Conservation (phyloP, 2,113 vertebrate genomes). For the Lates calcarifer region DNA sequence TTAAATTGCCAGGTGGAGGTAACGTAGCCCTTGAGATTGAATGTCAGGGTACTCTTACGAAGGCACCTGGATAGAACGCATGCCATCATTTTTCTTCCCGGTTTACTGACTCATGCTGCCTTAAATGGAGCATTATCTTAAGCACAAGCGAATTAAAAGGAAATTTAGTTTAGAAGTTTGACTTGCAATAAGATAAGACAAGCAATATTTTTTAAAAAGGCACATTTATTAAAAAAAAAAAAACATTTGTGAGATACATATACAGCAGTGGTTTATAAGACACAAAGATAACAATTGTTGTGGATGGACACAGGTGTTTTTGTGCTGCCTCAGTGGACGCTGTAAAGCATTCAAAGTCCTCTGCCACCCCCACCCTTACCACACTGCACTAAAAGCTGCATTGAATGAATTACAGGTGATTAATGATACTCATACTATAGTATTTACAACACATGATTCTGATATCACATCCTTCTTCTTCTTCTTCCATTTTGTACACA, state of each 20-base stretch:
- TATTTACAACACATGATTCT: slow-evolving; percentile 49
- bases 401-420: slow-evolving; percentile 23
- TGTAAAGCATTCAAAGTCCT: background rate
- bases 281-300: slow-evolving; percentile 8
- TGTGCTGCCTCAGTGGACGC: slow-evolving; percentile 10
- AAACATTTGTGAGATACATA: slow-evolving; percentile 27
- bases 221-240: slow-evolving; percentile 68
- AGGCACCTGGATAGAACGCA: slow-evolving; percentile 16
- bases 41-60: slow-evolving; percentile 61
- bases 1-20: slow-evolving; percentile 61
- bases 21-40: slow-evolving; percentile 47
- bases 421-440: background rate
- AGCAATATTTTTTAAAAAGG: slow-evolving; percentile 16
- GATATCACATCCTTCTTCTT: background rate
- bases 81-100: slow-evolving; percentile 1
- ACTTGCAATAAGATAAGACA: background rate
- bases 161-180: background rate
- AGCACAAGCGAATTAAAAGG: background rate
- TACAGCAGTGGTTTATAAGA: slow-evolving; percentile 13
- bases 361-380: background rate
- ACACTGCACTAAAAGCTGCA: slow-evolving; percentile 3
- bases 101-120: slow-evolving; percentile 30
- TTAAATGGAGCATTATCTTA: background rate
- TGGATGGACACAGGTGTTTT: slow-evolving; percentile 13
- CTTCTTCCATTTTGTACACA: background rate